Conservation (phyloP, 2,113 vertebrate species). For the Pterocles burchelli region DNA sequence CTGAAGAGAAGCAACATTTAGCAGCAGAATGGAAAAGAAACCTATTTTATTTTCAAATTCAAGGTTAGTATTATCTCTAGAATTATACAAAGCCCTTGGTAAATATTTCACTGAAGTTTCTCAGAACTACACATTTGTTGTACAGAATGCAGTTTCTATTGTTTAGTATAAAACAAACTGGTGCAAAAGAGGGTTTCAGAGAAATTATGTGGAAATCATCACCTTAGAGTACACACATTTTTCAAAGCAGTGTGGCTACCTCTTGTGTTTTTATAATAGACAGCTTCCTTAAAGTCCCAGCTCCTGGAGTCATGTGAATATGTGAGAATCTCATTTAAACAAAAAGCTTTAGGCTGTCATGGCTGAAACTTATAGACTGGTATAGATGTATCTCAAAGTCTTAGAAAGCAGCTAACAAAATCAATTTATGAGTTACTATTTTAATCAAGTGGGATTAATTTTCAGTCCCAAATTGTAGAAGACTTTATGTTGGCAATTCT, state of each 20-base stretch:
- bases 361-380: not conserved
- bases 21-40: not conserved
- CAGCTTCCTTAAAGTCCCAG: not conserved
- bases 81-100: not conserved
- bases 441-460: conserved; percentile 22
- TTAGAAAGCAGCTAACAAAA: conserved; percentile 4
- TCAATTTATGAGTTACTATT: not conserved
- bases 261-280: conserved; percentile 8
- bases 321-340: not conserved
- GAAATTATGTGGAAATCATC: not conserved
- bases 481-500: not conserved
- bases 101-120: not conserved
- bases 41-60: not conserved
- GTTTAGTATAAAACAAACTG: not conserved
- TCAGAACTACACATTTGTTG: not conserved
- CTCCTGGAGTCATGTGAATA: not conserved
- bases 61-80: not conserved
- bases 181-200: not conserved
- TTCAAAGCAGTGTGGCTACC: not conserved
- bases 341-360: not conserved
- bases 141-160: not conserved
- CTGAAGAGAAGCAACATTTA: not conserved
- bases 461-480: not conserved
- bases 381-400: not conserved
- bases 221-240: not conserved